Evolutionary conservation across 1,140 invertebrate genomes (phyloP), one percentile per base, ranked within the genome.

Genomic region (Bombus pyrosoma): DNA sequence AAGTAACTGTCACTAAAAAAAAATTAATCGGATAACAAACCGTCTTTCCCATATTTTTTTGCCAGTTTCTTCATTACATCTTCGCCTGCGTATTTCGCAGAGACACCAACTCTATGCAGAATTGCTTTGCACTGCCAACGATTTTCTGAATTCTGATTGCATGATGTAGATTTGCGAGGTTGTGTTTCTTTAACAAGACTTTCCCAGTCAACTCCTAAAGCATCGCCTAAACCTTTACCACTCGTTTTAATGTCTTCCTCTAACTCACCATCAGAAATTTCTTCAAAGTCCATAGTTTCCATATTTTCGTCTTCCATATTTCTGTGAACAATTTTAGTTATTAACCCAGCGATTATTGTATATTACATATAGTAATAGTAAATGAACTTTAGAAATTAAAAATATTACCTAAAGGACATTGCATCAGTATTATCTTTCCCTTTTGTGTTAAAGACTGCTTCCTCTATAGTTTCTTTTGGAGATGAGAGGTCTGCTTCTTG

Each of bases 181-280:
- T 96, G 96, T 22, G 97, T 97, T 94, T 98, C 97, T 2, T 97
- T 97, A 1, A 98, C 97, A 22, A 98, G 95, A 94, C 98, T 98
- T 47, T 98, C 97, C 98, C 98, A 99, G 94, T 99, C 98, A 2
- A 98, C 98, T n/a, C 98, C 98, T 22, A 99, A 93, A 32, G 98
- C 98, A 95, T 98, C 98, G 28, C 98, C 97, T 81, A 98, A 96
- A 81, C 97, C 98, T 94, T 96, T 95, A 59, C 96, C 95, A 83
- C 96, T 95, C 0, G 96, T 95, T 89, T 95, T 95, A 72, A 95
- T 93, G 77, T 98, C 97, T 93, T 98, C 97, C 92, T 98, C 98
- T 13, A 98, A 94, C 93, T 98, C 98, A 83, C 98, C 98, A 94
- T 98, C 98, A 37, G 98, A 98, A 89, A 98, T 98, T 95, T 98